phyloP scores from a whole-genome alignment of 2,113 vertebrate species.

The Tenebrosternarchus preto region DNA sequence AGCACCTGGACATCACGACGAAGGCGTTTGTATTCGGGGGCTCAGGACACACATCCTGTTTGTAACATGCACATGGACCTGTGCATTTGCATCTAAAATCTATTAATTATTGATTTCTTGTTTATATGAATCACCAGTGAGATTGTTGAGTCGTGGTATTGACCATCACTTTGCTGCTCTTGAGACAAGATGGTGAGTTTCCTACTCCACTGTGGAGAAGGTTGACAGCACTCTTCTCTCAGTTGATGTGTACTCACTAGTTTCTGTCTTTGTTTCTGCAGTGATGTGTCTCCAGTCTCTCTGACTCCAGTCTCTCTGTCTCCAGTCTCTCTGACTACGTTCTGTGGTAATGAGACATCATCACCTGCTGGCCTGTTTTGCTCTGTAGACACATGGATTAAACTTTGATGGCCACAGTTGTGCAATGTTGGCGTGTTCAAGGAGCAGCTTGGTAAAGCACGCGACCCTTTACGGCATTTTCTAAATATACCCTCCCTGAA shows the following conservation, averaged over 20 bases:
- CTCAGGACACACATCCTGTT: not conserved
- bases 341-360: constrained; percentile 18
- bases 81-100: not conserved
- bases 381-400: constrained; percentile 1
- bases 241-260: too few relatives aligned
- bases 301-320: not conserved
- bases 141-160: too few relatives aligned
- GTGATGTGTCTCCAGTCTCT: not conserved
- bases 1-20: not conserved
- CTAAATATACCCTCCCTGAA: constrained; percentile 55
- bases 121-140: not conserved
- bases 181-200: too few relatives aligned
- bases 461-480: constrained; percentile 3
- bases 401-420: constrained; percentile 30
- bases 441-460: constrained; percentile 27
- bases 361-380: not conserved
- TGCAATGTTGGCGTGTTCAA: constrained; percentile 28
- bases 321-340: not conserved
- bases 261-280: not conserved
- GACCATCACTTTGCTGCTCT: too few relatives aligned
- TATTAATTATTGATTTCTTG: not conserved
- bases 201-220: too few relatives aligned
- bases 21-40: constrained; percentile 31
- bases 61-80: not conserved
- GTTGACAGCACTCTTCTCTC: too few relatives aligned